Conservation (phyloP, 2,888 invertebrate genomes). For the Entomobrya proxima region DNA sequence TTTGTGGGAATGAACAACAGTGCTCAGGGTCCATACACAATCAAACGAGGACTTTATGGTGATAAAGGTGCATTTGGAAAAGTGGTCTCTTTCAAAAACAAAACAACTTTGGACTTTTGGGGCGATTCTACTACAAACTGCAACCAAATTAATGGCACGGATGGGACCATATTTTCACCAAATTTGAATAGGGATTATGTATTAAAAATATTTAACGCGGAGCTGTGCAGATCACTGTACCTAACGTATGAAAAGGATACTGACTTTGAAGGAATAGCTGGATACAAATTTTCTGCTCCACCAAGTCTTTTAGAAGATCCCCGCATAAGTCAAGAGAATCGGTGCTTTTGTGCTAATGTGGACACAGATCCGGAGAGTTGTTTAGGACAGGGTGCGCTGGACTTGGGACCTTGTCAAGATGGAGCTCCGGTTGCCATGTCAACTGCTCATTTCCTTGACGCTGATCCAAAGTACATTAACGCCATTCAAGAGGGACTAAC, state of each 20-base stretch:
- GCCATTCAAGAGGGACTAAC: constrained; percentile 77
- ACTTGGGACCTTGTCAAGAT: constrained; percentile 56
- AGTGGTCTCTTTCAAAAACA: neutral
- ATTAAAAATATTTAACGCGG: constrained; percentile 38
- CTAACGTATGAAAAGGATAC: constrained; percentile 33
- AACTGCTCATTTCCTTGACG: constrained; percentile 62
- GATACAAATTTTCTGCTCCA: constrained; percentile 52
- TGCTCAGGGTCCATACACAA: constrained; percentile 56
- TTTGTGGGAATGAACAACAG: constrained; percentile 47
- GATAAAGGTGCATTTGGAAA: constrained; percentile 17
- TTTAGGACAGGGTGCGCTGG: constrained; percentile 54
- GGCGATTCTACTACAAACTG: neutral
- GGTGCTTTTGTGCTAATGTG: constrained; percentile 39
- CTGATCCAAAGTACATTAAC: constrained; percentile 28
- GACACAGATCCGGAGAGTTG: constrained; percentile 21
- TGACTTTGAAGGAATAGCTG: constrained; percentile 28
- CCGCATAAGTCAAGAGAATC: constrained; percentile 19
- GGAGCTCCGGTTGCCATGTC: constrained; percentile 64
- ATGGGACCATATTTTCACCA: constrained; percentile 56
- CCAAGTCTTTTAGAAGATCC: constrained; percentile 32
- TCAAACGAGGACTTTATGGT: constrained; percentile 50
- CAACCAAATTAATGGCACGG: constrained; percentile 50
- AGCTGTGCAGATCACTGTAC: constrained; percentile 51
- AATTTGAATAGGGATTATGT: constrained; percentile 12
- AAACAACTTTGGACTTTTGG: constrained; percentile 35